A percentile compares a stretch with the other conserved stretches of the same genome.
Evolutionary conservation across 2,888 invertebrate genomes (phyloP).

Genomic region (Imbricaverruca yamaguchii): DNA sequence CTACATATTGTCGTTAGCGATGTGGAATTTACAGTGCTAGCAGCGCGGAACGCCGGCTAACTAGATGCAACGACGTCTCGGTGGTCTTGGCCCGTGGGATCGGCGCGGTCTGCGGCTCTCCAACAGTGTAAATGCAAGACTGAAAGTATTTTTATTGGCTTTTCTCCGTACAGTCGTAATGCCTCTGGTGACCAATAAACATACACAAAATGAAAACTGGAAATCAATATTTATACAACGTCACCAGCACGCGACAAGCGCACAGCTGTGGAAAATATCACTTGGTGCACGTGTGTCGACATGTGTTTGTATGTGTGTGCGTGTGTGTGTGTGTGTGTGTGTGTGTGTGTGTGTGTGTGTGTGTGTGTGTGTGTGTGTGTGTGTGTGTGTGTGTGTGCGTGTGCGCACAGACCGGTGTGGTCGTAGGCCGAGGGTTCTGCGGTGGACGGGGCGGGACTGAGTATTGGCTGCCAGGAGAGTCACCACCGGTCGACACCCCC

Average conservation of each 20-base stretch:
- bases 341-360: background rate
- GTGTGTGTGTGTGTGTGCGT: background rate
- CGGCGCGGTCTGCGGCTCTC: too few relatives aligned
- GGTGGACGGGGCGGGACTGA: background rate
- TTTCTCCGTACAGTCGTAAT: slow-evolving; percentile 9
- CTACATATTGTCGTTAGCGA: background rate
- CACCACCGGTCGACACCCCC: background rate
- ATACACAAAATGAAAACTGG: slow-evolving; percentile 14
- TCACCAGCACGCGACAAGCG: background rate
- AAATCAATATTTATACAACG: slow-evolving; percentile 13
- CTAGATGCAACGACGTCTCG: too few relatives aligned
- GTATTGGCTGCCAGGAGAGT: background rate
- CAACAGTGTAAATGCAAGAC: background rate
- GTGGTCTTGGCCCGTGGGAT: too few relatives aligned
- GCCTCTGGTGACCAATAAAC: slow-evolving; percentile 17
- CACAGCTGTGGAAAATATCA: slow-evolving; percentile 12
- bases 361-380: background rate
- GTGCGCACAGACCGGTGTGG: too few relatives aligned
- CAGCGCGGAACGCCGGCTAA: too few relatives aligned
- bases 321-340: background rate
- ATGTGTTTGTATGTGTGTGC: background rate
- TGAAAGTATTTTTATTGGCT: slow-evolving; percentile 13
- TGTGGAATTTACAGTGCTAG: background rate
- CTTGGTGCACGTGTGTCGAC: background rate
- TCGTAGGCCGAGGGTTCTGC: background rate